Base-by-base conservation (phyloP, 2,113 vertebrate genomes). In the Entelurus aequoreus region DNA sequence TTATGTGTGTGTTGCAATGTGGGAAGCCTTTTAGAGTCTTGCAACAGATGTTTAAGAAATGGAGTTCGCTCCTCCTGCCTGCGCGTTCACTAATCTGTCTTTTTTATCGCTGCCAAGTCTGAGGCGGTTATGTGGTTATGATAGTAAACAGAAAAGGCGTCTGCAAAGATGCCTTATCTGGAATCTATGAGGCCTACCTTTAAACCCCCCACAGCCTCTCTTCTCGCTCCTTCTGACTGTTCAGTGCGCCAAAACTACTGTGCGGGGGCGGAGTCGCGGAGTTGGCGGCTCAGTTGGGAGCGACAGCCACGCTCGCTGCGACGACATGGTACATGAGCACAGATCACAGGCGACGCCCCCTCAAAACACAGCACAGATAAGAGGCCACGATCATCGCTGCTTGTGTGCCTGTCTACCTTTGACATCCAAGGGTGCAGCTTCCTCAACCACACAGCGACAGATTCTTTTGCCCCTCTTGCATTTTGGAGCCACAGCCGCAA, bases 321-420 rank as follows among this genome's bases (percentile, higher is more conserved):
- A 69, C 80, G 71, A 81, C 83, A 82, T 56, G 76, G 77, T 86
- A 85, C 87, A 85, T 77, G 85, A 81, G 79, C 79, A 76, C 77
- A 86, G 82, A 88, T 87, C 85, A 86, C 82, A 87, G 83, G 76
- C 68, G 82, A 57, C 85, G 79, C 87, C 87, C 84, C 84, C 87
- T 84, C 84, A 82, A 81, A 87, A 87, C 82, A 80, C 74, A 77
- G 71, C 71, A 55, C 65, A 84, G 83, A 88, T 87, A 88, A 86
- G 77, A 84, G 65, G 58, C 78, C 60, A 61, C 72, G 51, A 83
- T 78, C 68, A 78, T 10, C 58, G 63, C 71, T 79, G 75, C 83
- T 48, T 71, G 77, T 78, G 79, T 85, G 69, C 68, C 68, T 77
- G 66, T 72, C 78, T 83, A 75, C 78, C 79, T 82, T 64, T 76